A percentile compares a stretch with the other conserved stretches of the same genome.
These are phyloP conservation scores for Ptychochromis oligacanthus DNA, from an alignment of 2,113 vertebrate genomes.

Conservation along the genomic window DNA sequence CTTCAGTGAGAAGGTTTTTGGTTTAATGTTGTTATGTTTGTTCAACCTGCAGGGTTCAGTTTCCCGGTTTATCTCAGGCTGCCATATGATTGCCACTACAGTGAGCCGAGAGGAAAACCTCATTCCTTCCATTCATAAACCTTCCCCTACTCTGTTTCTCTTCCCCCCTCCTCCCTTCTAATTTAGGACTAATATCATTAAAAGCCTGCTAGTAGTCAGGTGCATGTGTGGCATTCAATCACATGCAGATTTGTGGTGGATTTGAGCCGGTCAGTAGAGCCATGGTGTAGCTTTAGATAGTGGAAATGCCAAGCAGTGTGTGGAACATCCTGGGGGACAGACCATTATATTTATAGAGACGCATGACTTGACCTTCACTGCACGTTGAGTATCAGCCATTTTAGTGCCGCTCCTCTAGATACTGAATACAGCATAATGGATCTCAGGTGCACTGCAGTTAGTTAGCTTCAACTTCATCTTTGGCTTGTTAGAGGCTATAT, in stretches of 20 bases:
- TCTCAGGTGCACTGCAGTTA: conserved; percentile 70
- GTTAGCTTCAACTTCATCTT: conserved; percentile 67
- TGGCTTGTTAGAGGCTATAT: conserved; percentile 57
- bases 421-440: conserved; percentile 70
- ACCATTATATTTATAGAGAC: conserved; percentile 78
- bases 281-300: conserved; percentile 43
- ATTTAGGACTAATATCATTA: conserved; percentile 59
- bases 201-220: conserved; percentile 45
- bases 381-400: conserved; percentile 76
- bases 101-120: conserved; percentile 61
- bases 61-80: conserved; percentile 27
- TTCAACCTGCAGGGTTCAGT: conserved; percentile 1
- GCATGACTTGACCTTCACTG: conserved; percentile 77
- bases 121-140: conserved; percentile 74
- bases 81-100: conserved; percentile 43
- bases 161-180: conserved; percentile 23
- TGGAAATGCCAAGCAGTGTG: conserved; percentile 69
- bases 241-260: conserved; percentile 62
- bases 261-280: conserved; percentile 62
- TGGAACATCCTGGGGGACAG: conserved; percentile 73
- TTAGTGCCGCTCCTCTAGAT: conserved; percentile 67
- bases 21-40: background rate
- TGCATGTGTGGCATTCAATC: conserved; percentile 64
- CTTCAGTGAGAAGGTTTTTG: background rate
- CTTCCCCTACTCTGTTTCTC: background rate